phyloP scores from a whole-genome alignment of 2,888 invertebrate genomes.

The Apamea anceps region DNA sequence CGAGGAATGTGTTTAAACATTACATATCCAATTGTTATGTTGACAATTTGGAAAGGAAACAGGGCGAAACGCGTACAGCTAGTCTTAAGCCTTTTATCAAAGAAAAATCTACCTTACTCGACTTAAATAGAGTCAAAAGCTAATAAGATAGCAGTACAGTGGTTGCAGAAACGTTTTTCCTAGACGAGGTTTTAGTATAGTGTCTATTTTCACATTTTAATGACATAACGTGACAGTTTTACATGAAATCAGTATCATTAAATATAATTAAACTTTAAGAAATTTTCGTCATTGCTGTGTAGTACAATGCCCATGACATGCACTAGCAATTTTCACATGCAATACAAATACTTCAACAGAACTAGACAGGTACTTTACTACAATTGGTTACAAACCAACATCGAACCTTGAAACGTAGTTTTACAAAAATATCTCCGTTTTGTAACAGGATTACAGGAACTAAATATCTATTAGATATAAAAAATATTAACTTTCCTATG shows the following conservation, averaged over 20 bases:
- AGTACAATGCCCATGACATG: conserved; percentile 47
- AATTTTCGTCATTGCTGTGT: conserved; percentile 53
- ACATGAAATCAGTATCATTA: conserved; percentile 66
- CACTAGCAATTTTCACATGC: conserved; percentile 50
- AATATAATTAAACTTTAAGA: conserved; percentile 61
- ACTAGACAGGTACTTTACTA: not conserved
- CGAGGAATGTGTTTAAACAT: conserved; percentile 71
- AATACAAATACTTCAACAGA: conserved; percentile 41
- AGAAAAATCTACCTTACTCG: conserved; percentile 59
- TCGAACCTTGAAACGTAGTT: not conserved
- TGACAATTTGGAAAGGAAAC: conserved; percentile 84
- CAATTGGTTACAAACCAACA: not conserved
- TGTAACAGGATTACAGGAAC: not conserved
- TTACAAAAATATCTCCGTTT: not conserved
- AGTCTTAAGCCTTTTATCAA: conserved; percentile 49
- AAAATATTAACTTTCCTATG: no score
- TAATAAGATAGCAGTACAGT: conserved; percentile 39
- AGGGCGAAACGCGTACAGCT: conserved; percentile 80
- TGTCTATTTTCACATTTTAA: conserved; percentile 70
- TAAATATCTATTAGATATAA: not conserved
- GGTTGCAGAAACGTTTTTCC: conserved; percentile 70
- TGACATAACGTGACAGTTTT: conserved; percentile 68
- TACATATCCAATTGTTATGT: conserved; percentile 78
- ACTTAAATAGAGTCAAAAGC: conserved; percentile 53
- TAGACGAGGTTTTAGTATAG: conserved; percentile 64